Evolutionary conservation across 2,797 vertebrate genomes (phyloP).

Genomic region (Chrysocyon brachyurus): DNA sequence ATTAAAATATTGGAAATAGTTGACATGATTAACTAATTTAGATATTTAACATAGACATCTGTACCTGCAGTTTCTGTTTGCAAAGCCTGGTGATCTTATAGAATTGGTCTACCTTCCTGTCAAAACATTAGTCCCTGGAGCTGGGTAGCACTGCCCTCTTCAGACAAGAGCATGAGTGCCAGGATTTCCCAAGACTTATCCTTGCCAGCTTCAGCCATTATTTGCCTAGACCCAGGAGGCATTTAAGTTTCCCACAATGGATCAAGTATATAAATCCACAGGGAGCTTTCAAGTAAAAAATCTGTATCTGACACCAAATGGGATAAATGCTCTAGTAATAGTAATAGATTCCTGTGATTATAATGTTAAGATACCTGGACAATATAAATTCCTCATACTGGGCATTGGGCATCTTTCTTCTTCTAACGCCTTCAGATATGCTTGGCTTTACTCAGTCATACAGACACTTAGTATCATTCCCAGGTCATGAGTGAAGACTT

Average conservation of each 20-base stretch:
- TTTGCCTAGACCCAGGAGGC: not conserved
- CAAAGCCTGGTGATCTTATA: not conserved
- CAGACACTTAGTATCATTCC: not conserved
- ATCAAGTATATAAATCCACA: not conserved
- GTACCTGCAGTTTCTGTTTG: not conserved
- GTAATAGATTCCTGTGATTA: not conserved
- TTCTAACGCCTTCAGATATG: not conserved
- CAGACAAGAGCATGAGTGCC: not conserved
- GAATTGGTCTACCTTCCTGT: not conserved
- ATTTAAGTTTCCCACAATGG: not conserved
- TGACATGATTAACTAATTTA: not conserved
- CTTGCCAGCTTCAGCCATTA: not conserved
- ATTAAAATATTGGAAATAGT: slow-evolving; percentile 8
- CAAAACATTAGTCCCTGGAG: not conserved
- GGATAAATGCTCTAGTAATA: not conserved
- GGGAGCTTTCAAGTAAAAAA: not conserved
- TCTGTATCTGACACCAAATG: not conserved
- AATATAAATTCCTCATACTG: not conserved
- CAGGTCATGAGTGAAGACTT: not conserved
- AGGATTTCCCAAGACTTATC: not conserved
- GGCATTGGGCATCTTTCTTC: not conserved
- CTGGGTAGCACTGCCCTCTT: not conserved
- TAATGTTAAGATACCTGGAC: not conserved
- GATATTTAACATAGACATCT: not conserved
- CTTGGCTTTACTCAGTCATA: not conserved